These are phyloP conservation scores for Drosophila sp. DNA, from an alignment of 1,140 invertebrate species.

Conservation along the genomic window DNA sequence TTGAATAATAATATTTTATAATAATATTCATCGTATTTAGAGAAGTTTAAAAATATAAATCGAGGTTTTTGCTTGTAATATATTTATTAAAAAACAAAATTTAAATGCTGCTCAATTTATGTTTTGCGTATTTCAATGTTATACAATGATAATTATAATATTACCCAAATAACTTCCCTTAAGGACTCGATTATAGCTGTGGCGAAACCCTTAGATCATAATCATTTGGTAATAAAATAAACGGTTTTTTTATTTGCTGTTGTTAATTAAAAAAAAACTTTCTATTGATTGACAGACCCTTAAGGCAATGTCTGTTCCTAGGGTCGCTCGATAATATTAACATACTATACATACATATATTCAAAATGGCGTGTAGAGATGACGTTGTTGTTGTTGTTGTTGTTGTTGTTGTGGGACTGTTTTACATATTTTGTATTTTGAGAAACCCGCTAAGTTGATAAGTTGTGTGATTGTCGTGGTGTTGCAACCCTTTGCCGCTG, in stretches of 20 bases:
- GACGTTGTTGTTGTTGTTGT: not conserved
- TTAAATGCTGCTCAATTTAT: too few relatives aligned
- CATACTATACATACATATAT: constrained; percentile 7
- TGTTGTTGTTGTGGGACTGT: not conserved
- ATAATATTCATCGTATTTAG: too few relatives aligned
- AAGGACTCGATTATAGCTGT: too few relatives aligned
- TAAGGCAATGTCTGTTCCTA: constrained; percentile 2
- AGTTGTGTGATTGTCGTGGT: not conserved
- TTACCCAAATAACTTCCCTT: too few relatives aligned
- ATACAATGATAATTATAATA: too few relatives aligned
- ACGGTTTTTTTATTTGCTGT: not conserved
- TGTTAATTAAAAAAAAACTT: constrained; percentile 16
- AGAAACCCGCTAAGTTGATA: constrained; percentile 3
- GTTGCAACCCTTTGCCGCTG: constrained; percentile 20
- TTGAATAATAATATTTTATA: too few relatives aligned
- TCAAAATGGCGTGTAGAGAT: constrained; percentile 18
- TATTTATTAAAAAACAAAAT: too few relatives aligned
- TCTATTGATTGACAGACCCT: constrained; percentile 33
- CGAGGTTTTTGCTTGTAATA: too few relatives aligned
- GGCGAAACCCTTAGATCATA: too few relatives aligned
- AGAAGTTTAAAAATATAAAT: too few relatives aligned
- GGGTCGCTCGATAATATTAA: constrained; percentile 5
- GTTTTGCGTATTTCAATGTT: too few relatives aligned
- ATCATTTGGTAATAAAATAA: constrained; percentile 10
- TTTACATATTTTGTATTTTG: constrained; percentile 32